Percentiles rank a stretch among this genome's conserved stretches.
Evolutionary conservation across 2,797 vertebrate species (phyloP).

Genomic region (Fratercula arctica): DNA sequence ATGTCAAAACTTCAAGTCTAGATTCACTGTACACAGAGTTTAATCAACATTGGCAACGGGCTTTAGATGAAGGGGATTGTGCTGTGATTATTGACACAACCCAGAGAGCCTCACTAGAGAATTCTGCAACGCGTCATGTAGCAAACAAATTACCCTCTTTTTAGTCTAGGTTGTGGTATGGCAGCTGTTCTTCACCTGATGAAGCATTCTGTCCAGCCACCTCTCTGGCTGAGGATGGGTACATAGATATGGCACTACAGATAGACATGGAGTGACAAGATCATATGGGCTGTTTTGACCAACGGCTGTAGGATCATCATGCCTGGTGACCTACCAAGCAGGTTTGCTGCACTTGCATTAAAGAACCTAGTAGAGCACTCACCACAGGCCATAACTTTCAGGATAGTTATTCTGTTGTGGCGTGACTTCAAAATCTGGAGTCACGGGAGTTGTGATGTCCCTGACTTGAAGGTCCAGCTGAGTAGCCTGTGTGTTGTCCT

Average conservation of each 20-base stretch:
- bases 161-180: not conserved
- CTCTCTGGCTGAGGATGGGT: not conserved
- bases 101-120: not conserved
- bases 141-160: not conserved
- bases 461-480: not conserved
- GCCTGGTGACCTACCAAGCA: not conserved
- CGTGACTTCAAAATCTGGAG: not conserved
- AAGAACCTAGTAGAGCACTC: not conserved
- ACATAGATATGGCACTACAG: not conserved
- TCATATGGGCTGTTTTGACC: not conserved
- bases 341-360: not conserved
- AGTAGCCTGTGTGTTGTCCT: not conserved
- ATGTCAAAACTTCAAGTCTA: not conserved
- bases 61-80: not conserved
- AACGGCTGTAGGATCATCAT: not conserved
- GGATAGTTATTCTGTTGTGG: not conserved
- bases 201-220: not conserved
- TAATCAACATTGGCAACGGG: not conserved
- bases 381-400: not conserved
- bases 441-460: not conserved
- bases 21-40: not conserved
- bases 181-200: not conserved
- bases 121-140: not conserved
- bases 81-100: not conserved
- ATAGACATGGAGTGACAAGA: not conserved